Percentiles rank a stretch among this genome's conserved stretches.
Evolutionary conservation across 1,140 invertebrate species (phyloP).

Genomic region (Amyelois transitella): DNA sequence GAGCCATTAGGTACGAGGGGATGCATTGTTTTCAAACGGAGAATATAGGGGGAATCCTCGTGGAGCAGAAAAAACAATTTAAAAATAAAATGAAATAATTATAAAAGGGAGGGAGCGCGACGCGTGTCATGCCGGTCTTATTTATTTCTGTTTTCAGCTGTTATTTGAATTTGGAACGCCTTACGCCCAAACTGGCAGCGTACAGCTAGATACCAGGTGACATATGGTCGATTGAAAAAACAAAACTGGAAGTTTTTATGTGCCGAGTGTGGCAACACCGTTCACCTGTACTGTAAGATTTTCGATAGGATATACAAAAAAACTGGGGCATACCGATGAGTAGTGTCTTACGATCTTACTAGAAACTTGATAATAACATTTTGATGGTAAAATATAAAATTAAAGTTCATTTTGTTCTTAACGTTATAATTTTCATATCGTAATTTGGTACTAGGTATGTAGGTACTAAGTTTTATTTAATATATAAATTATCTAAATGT

Average conservation of each 20-base stretch:
- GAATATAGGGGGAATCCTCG: constrained; percentile 59
- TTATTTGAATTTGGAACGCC: constrained; percentile 53
- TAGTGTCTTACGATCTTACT: too few species aligned
- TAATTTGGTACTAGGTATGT: too few species aligned
- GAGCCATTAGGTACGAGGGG: constrained; percentile 52
- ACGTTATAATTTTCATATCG: too few species aligned
- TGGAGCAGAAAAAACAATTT: constrained; percentile 70
- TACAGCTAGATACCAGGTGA: constrained; percentile 14
- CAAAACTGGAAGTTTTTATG: constrained; percentile 14
- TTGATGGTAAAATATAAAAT: too few species aligned
- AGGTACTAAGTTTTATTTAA: too few species aligned
- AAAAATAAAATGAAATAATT: constrained; percentile 74
- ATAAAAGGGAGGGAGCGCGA: constrained; percentile 60
- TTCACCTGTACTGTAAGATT: neutral
- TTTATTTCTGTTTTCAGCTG: constrained; percentile 67
- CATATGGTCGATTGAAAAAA: constrained; percentile 46
- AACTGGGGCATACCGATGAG: too few species aligned
- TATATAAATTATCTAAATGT: too few species aligned
- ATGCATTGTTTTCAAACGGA: constrained; percentile 58
- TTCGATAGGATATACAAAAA: too few species aligned
- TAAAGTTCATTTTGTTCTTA: too few species aligned
- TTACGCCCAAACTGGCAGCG: constrained; percentile 28
- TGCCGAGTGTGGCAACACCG: neutral
- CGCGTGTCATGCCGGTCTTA: constrained; percentile 61
- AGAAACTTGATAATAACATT: too few species aligned